Conservation (phyloP, 2,113 vertebrate genomes). For the Arothron firmamentum region DNA sequence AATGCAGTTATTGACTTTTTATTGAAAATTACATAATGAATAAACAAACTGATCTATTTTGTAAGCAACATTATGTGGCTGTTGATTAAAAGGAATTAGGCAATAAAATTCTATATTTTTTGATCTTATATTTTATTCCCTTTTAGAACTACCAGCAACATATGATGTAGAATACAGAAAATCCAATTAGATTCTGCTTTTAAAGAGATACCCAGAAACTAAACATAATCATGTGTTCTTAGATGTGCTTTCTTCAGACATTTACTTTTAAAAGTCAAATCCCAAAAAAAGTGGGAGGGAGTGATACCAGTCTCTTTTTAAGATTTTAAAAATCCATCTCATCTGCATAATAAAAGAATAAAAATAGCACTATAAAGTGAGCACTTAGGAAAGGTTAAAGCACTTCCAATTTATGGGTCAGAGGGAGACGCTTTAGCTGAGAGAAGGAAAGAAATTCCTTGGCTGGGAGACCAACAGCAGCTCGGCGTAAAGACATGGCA, state of each 20-base stretch:
- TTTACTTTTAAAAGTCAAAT: constrained; percentile 11
- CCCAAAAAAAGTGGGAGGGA: constrained; percentile 31
- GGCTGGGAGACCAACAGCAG: constrained; percentile 67
- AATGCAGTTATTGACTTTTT: constrained; percentile 42
- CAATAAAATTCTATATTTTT: constrained; percentile 15
- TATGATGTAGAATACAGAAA: not conserved
- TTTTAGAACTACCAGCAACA: not conserved
- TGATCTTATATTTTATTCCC: not conserved
- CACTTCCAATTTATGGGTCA: constrained; percentile 71
- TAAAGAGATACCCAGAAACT: too few species aligned
- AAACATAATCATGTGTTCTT: too few species aligned
- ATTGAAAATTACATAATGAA: constrained; percentile 36
- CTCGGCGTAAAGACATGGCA: constrained; percentile 68
- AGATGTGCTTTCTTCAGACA: too few species aligned
- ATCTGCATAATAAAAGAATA: constrained; percentile 73
- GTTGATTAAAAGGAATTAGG: constrained; percentile 19
- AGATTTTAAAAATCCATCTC: constrained; percentile 54
- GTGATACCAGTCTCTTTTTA: constrained; percentile 47
- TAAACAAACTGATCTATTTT: constrained; percentile 24
- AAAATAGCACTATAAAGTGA: constrained; percentile 64
- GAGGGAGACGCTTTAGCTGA: constrained; percentile 61
- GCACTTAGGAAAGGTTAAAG: constrained; percentile 73
- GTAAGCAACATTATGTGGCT: constrained; percentile 10
- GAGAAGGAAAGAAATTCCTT: constrained; percentile 54
- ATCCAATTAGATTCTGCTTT: not conserved